phyloP scores from a whole-genome alignment of 2,113 vertebrate genomes.

The Pipra filicauda region DNA sequence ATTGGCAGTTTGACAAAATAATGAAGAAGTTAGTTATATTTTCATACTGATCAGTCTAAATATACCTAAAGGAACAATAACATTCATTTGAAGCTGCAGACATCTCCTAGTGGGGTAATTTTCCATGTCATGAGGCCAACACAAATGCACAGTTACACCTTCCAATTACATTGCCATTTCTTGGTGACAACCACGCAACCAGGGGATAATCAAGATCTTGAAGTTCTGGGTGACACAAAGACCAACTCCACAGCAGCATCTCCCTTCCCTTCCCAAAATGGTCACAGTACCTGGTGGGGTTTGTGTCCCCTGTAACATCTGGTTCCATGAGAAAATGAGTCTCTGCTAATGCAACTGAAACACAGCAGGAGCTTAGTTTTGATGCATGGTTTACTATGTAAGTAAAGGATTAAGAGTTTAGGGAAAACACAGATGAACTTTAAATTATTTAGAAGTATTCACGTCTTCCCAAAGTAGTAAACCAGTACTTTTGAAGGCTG shows the following conservation, averaged over 20 bases:
- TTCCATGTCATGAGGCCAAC: neutral
- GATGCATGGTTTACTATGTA: neutral
- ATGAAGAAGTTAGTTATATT: neutral
- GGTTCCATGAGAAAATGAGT: neutral
- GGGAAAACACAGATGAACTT: neutral
- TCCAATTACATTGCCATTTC: accelerated
- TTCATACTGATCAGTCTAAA: neutral
- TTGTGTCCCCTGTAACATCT: neutral
- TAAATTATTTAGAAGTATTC: neutral
- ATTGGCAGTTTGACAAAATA: neutral
- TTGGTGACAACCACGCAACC: neutral
- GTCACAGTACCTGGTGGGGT: neutral
- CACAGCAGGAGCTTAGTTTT: neutral
- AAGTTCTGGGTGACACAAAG: neutral
- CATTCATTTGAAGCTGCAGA: neutral
- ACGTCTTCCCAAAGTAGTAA: neutral
- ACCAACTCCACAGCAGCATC: neutral
- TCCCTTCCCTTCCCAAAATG: neutral
- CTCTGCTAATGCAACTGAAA: neutral
- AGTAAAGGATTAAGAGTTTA: neutral
- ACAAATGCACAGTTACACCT: neutral
- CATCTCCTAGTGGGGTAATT: neutral
- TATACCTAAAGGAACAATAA: neutral
- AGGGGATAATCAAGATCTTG: neutral
- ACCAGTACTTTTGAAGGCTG: neutral